A percentile compares a stretch with the other conserved stretches of the same genome.
These are phyloP conservation scores for Poeciliopsis turrubarensis DNA, from an alignment of 2,113 vertebrate species.

Conservation along the genomic window DNA sequence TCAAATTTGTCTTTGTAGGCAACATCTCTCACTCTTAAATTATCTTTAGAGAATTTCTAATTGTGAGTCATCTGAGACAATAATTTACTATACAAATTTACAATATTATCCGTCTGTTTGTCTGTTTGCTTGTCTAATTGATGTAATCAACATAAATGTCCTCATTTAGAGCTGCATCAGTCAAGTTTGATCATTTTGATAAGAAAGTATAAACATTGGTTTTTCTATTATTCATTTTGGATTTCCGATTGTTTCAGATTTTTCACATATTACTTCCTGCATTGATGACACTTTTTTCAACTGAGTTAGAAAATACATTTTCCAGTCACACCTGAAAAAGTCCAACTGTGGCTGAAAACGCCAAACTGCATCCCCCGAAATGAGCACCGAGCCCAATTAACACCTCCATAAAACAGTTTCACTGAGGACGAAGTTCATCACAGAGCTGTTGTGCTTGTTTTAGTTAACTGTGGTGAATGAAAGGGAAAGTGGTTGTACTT, in stretches of 20 bases:
- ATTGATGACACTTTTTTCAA: not conserved
- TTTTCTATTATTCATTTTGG: not conserved
- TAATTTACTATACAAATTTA: not conserved
- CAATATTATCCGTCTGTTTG: too few relatives aligned
- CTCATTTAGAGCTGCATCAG: not conserved
- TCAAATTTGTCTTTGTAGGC: not conserved
- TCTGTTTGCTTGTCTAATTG: not conserved
- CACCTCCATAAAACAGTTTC: not conserved
- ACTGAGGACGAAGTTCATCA: not conserved
- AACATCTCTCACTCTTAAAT: not conserved
- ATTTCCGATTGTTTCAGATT: not conserved
- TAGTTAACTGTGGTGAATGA: not conserved
- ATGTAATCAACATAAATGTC: not conserved
- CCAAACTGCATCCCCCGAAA: conserved; percentile 1
- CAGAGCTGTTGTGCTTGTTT: conserved; percentile 8
- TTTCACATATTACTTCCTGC: not conserved
- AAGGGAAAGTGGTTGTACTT: not conserved
- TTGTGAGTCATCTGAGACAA: not conserved
- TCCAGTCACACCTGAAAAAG: not conserved
- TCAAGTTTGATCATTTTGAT: not conserved
- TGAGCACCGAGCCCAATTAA: not conserved
- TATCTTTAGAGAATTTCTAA: not conserved
- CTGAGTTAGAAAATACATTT: not conserved
- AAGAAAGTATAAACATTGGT: not conserved
- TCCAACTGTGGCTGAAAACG: not conserved